These are phyloP conservation scores for Zaprionus lineosus DNA, from an alignment of 2,888 invertebrate species.

Conservation along the genomic window DNA sequence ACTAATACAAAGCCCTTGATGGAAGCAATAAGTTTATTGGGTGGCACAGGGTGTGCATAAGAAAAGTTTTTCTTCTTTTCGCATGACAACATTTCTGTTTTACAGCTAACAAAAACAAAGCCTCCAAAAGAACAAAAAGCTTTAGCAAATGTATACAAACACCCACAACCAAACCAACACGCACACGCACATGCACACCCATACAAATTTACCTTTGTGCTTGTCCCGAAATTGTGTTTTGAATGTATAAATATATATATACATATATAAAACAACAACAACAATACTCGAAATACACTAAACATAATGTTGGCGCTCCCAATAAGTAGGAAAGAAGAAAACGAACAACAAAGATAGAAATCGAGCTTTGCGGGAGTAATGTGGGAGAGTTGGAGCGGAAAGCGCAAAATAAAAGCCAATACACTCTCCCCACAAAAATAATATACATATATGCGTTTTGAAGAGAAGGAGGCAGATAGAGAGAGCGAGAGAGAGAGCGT, in stretches of 20 bases:
- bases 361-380: conserved; percentile 16
- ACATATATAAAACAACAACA: conserved; percentile 32
- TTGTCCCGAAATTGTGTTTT: too few species aligned
- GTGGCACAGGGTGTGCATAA: neutral
- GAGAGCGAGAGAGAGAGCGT: conserved; percentile 20
- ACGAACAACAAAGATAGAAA: conserved; percentile 34
- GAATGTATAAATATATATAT: too few species aligned
- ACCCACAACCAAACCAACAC: too few species aligned
- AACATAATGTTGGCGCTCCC: conserved; percentile 54
- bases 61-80: conserved; percentile 13
- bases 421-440: conserved; percentile 51
- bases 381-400: conserved; percentile 20
- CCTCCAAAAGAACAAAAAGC: conserved; percentile 20
- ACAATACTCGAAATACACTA: conserved; percentile 3
- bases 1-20: conserved; percentile 30
- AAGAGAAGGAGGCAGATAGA: conserved; percentile 19
- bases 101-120: conserved; percentile 16
- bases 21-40: conserved; percentile 6
- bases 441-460: neutral
- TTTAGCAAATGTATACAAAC: neutral
- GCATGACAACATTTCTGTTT: conserved; percentile 7
- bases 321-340: conserved; percentile 5
- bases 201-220: too few species aligned
- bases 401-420: conserved; percentile 43
- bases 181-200: too few species aligned